A percentile compares a stretch with the other conserved stretches of the same genome.
Evolutionary conservation across 1,140 invertebrate species (phyloP).

Genomic region (Euglossa dilemma): DNA sequence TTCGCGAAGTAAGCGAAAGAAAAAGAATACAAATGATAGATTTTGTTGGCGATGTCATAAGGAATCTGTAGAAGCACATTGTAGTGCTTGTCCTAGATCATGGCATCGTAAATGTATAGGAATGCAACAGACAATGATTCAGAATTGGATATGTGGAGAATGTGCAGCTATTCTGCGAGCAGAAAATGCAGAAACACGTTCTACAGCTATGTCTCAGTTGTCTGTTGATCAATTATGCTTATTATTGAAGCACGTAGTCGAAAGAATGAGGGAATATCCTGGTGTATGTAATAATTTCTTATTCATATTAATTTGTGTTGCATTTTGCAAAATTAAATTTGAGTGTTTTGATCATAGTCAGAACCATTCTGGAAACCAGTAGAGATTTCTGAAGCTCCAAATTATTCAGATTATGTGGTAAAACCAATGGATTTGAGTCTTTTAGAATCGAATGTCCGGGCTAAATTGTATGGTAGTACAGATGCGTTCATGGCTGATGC

Average conservation of each 20-base stretch:
- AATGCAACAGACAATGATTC: constrained; percentile 80
- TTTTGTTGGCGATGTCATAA: constrained; percentile 96
- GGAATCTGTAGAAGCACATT: constrained; percentile 86
- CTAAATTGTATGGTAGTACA: constrained; percentile 92
- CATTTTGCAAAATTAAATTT: constrained; percentile 28
- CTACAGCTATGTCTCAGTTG: constrained; percentile 88
- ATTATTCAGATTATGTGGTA: constrained; percentile 91
- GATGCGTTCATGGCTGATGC: constrained; percentile 94
- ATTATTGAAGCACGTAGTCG: constrained; percentile 89
- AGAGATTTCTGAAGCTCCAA: constrained; percentile 86
- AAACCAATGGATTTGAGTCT: constrained; percentile 92
- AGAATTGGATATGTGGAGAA: constrained; percentile 93
- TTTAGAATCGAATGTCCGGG: constrained; percentile 90
- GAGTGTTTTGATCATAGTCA: constrained; percentile 80
- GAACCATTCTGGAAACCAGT: constrained; percentile 90
- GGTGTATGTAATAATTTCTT: constrained; percentile 84
- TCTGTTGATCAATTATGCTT: constrained; percentile 88
- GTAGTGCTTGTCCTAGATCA: constrained; percentile 92
- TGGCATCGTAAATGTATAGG: constrained; percentile 91
- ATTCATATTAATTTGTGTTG: background rate
- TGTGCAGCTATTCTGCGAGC: constrained; percentile 91
- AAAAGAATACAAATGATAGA: constrained; percentile 84
- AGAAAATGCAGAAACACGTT: constrained; percentile 89
- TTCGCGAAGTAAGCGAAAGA: constrained; percentile 58
- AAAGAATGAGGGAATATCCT: constrained; percentile 87